phyloP scores from a whole-genome alignment of 2,113 vertebrate species.

The Terrapene triunguis region DNA sequence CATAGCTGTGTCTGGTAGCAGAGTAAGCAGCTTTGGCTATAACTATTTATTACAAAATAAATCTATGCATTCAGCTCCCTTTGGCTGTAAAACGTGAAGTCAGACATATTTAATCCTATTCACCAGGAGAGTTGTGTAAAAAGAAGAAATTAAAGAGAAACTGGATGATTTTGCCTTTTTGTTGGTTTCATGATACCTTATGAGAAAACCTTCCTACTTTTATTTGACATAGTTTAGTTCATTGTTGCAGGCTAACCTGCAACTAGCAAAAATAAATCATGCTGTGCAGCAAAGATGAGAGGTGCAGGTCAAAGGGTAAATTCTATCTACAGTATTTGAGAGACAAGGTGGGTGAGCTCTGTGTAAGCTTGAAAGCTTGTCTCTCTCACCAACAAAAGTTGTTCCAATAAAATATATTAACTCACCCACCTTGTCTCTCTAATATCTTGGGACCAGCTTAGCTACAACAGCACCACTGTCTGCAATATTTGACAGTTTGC shows the following conservation, averaged over 20 bases:
- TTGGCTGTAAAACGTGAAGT: background rate
- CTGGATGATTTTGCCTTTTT: background rate
- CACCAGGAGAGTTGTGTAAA: background rate
- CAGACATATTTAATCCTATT: background rate
- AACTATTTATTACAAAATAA: background rate
- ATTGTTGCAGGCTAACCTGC: background rate
- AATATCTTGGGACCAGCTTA: background rate
- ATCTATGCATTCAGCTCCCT: background rate
- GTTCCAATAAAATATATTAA: background rate
- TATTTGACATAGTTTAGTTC: background rate
- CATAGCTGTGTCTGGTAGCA: rapidly evolving
- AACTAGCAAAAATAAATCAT: background rate
- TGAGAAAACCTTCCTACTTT: slow-evolving; percentile 13
- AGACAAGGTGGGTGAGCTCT: background rate
- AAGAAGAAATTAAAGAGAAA: background rate
- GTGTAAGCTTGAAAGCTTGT: background rate
- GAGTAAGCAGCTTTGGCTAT: background rate
- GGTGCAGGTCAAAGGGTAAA: slow-evolving; percentile 10
- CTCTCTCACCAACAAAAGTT: background rate
- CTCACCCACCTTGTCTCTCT: background rate
- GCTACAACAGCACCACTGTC: background rate
- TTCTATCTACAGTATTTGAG: background rate
- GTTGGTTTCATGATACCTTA: background rate
- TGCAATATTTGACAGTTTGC: background rate
- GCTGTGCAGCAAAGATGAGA: background rate